These are phyloP conservation scores for Calephelis nemesis DNA, from an alignment of 1,140 invertebrate species.

Conservation along the genomic window DNA sequence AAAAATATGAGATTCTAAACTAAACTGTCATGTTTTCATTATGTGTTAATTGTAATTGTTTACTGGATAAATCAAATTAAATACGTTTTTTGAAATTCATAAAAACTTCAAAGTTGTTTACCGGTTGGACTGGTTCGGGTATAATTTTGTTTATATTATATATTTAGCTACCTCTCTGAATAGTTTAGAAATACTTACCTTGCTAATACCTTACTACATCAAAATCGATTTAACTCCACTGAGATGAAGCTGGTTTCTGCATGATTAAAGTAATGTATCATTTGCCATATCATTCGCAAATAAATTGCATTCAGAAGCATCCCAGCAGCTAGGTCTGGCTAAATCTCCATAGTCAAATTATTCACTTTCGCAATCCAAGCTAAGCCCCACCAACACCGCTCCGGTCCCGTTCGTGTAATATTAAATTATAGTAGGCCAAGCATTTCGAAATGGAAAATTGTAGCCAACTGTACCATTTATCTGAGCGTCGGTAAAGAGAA, in stretches of 20 bases:
- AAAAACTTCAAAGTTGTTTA: too few relatives aligned
- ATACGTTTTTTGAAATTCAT: too few relatives aligned
- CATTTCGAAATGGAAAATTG: constrained; percentile 75
- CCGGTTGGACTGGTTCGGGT: too few relatives aligned
- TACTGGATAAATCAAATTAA: too few relatives aligned
- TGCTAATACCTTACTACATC: neutral
- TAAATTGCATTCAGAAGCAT: constrained; percentile 56
- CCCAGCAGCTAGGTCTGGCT: constrained; percentile 43
- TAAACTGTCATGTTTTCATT: too few relatives aligned
- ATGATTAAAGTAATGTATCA: constrained; percentile 49
- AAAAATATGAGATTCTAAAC: too few relatives aligned
- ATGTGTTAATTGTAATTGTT: too few relatives aligned
- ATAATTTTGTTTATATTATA: too few relatives aligned
- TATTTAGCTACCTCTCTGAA: too few relatives aligned
- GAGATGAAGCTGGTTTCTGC: neutral
- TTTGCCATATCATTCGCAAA: constrained; percentile 51
- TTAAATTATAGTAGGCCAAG: constrained; percentile 72
- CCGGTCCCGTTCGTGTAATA: constrained; percentile 59
- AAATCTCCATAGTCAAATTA: constrained; percentile 74
- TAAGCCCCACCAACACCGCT: constrained; percentile 55
- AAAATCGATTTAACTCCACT: neutral
- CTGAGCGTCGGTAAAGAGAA: constrained; percentile 44
- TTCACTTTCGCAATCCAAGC: constrained; percentile 70
- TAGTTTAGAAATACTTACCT: too few relatives aligned
- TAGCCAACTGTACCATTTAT: constrained; percentile 63